Evolutionary conservation across 2,113 vertebrate species (phyloP).

Genomic region (Mesocricetus auratus): DNA sequence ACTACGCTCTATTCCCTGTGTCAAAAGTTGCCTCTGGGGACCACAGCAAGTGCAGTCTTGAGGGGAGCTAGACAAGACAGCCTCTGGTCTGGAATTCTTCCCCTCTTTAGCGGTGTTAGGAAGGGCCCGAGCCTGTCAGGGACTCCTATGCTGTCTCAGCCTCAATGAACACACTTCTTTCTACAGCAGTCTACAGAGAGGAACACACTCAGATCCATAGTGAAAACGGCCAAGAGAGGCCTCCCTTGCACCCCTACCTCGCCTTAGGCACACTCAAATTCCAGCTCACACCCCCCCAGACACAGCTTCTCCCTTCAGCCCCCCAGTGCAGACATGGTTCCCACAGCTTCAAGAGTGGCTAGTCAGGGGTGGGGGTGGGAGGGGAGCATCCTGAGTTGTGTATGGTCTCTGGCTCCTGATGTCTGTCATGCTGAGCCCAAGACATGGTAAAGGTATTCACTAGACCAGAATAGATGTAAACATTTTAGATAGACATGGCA

Average conservation of each 20-base stretch:
- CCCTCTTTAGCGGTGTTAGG: not conserved
- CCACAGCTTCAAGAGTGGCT: not conserved
- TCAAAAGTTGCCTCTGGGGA: not conserved
- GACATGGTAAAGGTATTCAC: not conserved
- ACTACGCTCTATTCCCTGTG: not conserved
- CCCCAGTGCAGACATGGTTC: not conserved
- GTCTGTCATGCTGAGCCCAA: not conserved
- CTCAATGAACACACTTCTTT: not conserved
- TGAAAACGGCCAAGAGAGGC: not conserved
- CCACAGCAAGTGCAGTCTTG: not conserved
- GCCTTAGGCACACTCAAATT: not conserved
- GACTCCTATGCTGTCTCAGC: not conserved
- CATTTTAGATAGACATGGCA: not conserved
- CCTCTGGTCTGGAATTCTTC: not conserved
- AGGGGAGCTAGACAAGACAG: too few relatives aligned
- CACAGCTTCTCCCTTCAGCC: not conserved
- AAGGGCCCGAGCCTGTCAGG: not conserved
- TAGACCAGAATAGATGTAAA: not conserved
- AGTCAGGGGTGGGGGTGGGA: accelerated
- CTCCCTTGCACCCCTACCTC: too few relatives aligned
- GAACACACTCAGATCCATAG: not conserved
- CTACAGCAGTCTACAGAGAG: not conserved
- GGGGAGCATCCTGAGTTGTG: not conserved
- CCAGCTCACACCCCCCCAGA: not conserved
- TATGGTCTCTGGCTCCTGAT: not conserved